Percentiles rank a stretch among this genome's conserved stretches.
phyloP scores from a whole-genome alignment of 2,888 invertebrate species.

The Meliscaeva auricollis region DNA sequence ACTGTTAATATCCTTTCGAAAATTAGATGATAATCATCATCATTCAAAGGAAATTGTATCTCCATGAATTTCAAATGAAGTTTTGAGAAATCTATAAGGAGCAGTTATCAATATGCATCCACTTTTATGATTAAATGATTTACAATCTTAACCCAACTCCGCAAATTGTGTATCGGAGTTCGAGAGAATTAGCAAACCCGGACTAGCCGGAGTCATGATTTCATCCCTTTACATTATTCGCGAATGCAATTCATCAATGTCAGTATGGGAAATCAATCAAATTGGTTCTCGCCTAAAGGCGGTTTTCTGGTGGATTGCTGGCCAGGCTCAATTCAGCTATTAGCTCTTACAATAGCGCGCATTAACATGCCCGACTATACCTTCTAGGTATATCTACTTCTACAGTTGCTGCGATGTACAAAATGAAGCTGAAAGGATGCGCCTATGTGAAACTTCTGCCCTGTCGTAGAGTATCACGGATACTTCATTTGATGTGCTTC shows the following conservation, averaged over 20 bases:
- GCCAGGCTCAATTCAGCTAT: constrained; percentile 70
- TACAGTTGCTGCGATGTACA: neutral
- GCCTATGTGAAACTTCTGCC: constrained; percentile 48
- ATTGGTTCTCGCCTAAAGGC: constrained; percentile 74
- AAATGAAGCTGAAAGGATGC: constrained; percentile 32
- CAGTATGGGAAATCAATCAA: constrained; percentile 72
- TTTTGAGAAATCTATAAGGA: neutral
- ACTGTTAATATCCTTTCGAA: constrained; percentile 63
- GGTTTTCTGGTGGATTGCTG: constrained; percentile 60
- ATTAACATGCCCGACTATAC: constrained; percentile 66
- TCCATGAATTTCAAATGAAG: constrained; percentile 10
- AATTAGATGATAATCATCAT: constrained; percentile 44
- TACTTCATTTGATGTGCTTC: constrained; percentile 61
- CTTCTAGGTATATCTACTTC: neutral
- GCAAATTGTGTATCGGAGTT: neutral
- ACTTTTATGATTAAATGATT: constrained; percentile 57
- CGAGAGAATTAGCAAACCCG: neutral
- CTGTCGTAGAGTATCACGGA: constrained; percentile 74
- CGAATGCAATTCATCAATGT: constrained; percentile 74
- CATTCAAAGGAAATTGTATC: constrained; percentile 50
- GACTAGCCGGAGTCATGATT: neutral
- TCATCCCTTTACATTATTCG: constrained; percentile 49
- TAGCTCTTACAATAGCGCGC: constrained; percentile 72
- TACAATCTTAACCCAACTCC: constrained; percentile 38
- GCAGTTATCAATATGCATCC: constrained; percentile 2